Base-by-base conservation (phyloP, 2,888 invertebrate genomes). In the Ochropleura plecta region DNA sequence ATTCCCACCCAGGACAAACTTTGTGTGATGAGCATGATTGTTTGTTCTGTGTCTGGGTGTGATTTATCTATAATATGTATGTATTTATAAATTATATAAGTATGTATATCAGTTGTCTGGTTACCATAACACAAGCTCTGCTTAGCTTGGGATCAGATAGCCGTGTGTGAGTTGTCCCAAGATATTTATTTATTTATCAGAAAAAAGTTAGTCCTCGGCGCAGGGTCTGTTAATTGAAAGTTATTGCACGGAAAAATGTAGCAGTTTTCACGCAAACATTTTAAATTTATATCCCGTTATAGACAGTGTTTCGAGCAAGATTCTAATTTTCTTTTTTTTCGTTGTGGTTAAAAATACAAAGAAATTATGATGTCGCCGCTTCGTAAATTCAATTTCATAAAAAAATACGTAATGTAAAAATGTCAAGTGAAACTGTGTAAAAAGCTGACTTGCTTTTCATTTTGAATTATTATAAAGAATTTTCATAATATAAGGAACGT, bases 191-290 rank as follows among this genome's bases (percentile, higher is more conserved):
- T n/a, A n/a, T n/a, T n/a, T n/a, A n/a, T n/a, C 89, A 88, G 82
- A 77, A 88, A 86, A 88, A 90, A 88, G 85, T 88, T 87, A 83
- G 80, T 83, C 86, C 83, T 73, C 70, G 82, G 82, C 87, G 80
- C 85, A 83, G 83, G 86, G 83, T 66, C 70, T 83, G 81, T 89
- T 91, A 88, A 91, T 91, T 91, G 89, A 91, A 92, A 92, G 86
- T 87, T 88, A 88, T 88, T 86, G 86, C 88, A 79, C 70, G 57
- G 72, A 85, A 85, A 88, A 84, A 85, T 81, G 75, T 59, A 20
- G 80, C 79, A 75, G 73, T 78, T 73, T 79, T 57, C 75, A 48
- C 70, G 76, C 14, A 69, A 70, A 88, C 74, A 66, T 80, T 82
- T 75, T 44, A 72, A 84, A 85, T 84, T 84, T 82, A 76, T 80